phyloP scores from a whole-genome alignment of 1,140 invertebrate genomes.

The Drosophila guanche region DNA sequence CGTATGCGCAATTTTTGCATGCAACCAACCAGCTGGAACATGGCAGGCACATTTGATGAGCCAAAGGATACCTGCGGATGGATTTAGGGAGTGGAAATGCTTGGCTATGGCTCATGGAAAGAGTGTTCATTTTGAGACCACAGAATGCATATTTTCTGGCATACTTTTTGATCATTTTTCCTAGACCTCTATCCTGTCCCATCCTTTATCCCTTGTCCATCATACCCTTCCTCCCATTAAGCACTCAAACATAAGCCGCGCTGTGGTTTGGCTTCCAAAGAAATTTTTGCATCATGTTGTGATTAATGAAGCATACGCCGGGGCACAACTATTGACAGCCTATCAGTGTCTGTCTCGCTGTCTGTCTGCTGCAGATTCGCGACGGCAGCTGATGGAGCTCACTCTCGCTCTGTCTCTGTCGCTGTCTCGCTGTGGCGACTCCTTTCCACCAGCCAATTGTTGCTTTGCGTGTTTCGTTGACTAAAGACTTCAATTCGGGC shows the following conservation, averaged over 20 bases:
- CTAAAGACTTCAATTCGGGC: constrained; percentile 80
- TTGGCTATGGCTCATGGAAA: too few species aligned
- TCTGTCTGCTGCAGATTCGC: not conserved
- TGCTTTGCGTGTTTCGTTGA: constrained; percentile 74
- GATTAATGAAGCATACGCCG: constrained; percentile 73
- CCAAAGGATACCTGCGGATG: constrained; percentile 1
- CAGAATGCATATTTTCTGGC: too few species aligned
- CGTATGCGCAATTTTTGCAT: constrained; percentile 71
- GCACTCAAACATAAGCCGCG: constrained; percentile 6
- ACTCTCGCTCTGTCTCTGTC: not conserved
- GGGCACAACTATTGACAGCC: constrained; percentile 71
- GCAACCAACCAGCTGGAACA: constrained; percentile 42
- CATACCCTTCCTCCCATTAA: not conserved
- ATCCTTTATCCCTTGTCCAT: not conserved
- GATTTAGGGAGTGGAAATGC: too few species aligned
- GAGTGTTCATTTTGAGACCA: too few species aligned
- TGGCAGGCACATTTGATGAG: not conserved
- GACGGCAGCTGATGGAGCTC: constrained; percentile 16
- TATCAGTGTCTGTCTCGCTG: constrained; percentile 53
- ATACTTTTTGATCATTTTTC: too few species aligned
- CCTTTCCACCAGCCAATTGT: constrained; percentile 62
- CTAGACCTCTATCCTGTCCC: too few species aligned
- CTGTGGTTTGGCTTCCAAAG: constrained; percentile 26
- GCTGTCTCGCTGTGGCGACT: not conserved
- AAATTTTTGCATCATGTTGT: constrained; percentile 69